Evolutionary conservation across 2,797 vertebrate genomes (phyloP), one percentile per base, ranked within the genome.

Genomic region (Poecile montanus): DNA sequence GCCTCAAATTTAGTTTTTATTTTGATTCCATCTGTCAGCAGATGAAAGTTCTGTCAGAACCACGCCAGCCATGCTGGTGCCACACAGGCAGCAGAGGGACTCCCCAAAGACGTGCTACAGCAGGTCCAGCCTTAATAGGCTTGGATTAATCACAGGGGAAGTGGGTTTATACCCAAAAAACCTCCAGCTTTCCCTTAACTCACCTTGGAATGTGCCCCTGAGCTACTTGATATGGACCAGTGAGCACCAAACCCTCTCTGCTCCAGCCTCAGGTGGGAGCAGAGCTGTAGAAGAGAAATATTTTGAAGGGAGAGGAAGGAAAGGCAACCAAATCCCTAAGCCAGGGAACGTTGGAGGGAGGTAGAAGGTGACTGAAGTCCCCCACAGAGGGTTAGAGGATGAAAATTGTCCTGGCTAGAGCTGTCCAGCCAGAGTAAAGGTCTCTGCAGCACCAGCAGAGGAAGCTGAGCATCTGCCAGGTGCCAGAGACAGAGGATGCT

Each of bases 21-120:
- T 93, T 83, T 71, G 19, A 20, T 80, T 77, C 82, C 25, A 17
- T 53, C 92, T 82, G 40, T 58, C 91, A 86, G 73, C 90, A 92
- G 76, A 36, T 32, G 27, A 44, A 73, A 72, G 26, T 29, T 21
- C 22, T 61, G 85, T 87, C 76, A 82, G 90, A 56, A 80, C 73
- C 63, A 89, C 1, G 0, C 58, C 79, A 60, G 80, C 89, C 19
- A 51, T 54, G 71, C 84, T 81, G n/a, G 50, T 95, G 48, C 80
- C 83, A 47, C 72, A 70, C 47, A 75, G 67, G 16, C 38, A 40
- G 53, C 44, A 68, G 30, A 58, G 63, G 30, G 2, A 40, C 57
- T 92, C 40, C 38, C 80, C 0, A 42, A 89, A 58, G 92, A 81
- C 1, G 1, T 40, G 11, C 50, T 82, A 8, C 71, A 88, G 90